Base-by-base conservation (phyloP, 2,113 vertebrate species). In the Corythaixoides concolor region DNA sequence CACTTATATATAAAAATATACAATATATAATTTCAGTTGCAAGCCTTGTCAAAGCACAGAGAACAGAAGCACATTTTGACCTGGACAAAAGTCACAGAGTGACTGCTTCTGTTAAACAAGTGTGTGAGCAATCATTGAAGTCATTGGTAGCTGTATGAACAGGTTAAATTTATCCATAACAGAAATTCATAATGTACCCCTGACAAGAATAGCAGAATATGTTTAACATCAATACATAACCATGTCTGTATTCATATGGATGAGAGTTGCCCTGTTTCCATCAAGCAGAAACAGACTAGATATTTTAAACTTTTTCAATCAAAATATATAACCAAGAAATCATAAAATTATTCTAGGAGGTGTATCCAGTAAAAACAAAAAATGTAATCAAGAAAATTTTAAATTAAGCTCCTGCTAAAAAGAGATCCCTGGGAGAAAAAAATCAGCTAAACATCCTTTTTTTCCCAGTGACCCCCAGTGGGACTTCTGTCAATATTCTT, bases 41-140 rank as follows among this genome's bases (percentile, higher is more conserved):
- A 66, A 81, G 60, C 62, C n/a, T 52, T 95, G 35, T 62, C 66
- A 95, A 91, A 95, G 37, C 13, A 85, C 32, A 77, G 79, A 91
- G 60, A 33, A 76, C 68, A 77, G 15, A 55, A 76, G 24, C 22
- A 64, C 17, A 56, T 68, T 95, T 95, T 92, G 55, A 56, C 41
- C 68, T 55, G 75, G 5, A 12, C 17, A 27, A 55, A 80, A 79
- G 39, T 80, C 56, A 72, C 28, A 73, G 22, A 5, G 2, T 22
- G 20, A 74, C 22, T 60, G 20, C 35, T 95, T 90, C 78, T 60
- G 32, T 94, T 93, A 75, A 90, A 94, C 35, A 79, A 53, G 43
- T 26, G 55, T 50, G 76, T 23, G 41, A 96, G 74, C 78, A 67
- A 74, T 56, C 92, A 96, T 3, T 89, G 43, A 81, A 88, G 14